Evolutionary conservation across 2,797 vertebrate genomes (phyloP).

Genomic region (Coranthus polyacanthus): DNA sequence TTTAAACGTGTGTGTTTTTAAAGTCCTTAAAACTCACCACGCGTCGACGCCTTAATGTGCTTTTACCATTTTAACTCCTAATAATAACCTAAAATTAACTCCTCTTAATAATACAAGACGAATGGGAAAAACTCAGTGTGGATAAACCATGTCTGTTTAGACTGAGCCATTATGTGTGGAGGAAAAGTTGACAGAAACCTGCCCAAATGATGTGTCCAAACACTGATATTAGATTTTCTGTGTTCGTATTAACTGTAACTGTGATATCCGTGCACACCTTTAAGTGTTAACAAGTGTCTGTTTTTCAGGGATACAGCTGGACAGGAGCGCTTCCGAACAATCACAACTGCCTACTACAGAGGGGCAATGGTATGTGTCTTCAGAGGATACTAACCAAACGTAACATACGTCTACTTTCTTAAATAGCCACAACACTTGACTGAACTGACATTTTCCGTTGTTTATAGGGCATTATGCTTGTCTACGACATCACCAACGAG

Average conservation of each 20-base stretch:
- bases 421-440: neutral
- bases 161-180: neutral
- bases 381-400: neutral
- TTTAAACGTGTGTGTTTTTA: neutral
- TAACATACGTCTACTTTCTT: neutral
- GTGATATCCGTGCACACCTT: neutral
- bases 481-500: conserved; percentile 99
- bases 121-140: neutral
- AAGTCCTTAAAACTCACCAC: neutral
- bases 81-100: too few relatives aligned
- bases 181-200: neutral
- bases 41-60: too few relatives aligned
- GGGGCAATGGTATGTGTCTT: conserved; percentile 92
- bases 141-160: neutral
- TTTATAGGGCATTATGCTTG: conserved; percentile 96
- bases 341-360: conserved; percentile 98
- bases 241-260: neutral
- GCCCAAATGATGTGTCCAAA: neutral
- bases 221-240: neutral
- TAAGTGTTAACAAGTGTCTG: neutral
- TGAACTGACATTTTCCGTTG: neutral
- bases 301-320: conserved; percentile 95
- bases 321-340: conserved; percentile 97
- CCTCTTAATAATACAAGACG: accelerated
- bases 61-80: too few relatives aligned